Evolutionary conservation across 2,888 invertebrate species (phyloP).

Genomic region (Apeira syringaria): DNA sequence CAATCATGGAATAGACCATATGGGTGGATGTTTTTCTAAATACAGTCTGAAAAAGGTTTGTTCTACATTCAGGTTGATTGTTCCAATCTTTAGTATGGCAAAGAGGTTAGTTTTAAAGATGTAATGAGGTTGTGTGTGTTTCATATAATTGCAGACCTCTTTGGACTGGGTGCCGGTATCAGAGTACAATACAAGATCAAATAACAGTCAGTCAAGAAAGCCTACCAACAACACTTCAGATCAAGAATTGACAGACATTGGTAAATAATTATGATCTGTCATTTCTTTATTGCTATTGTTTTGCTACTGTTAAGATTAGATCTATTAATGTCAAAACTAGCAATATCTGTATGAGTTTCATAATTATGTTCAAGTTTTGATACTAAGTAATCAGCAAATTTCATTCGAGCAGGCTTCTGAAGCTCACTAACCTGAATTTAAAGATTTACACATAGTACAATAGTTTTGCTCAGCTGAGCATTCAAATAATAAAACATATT

Average conservation of each 20-base stretch:
- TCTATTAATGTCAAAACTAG: too few relatives aligned
- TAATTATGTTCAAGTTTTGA: too few relatives aligned
- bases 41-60: conserved; percentile 70
- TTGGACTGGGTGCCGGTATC: conserved; percentile 81
- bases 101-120: neutral
- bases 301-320: too few relatives aligned
- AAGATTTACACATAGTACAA: too few relatives aligned
- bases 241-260: conserved; percentile 76
- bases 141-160: conserved; percentile 65
- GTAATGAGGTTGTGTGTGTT: neutral
- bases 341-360: too few relatives aligned
- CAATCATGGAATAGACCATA: conserved; percentile 42
- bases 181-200: conserved; percentile 74
- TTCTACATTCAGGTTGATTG: conserved; percentile 31
- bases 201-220: conserved; percentile 76
- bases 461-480: too few relatives aligned
- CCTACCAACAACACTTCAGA: conserved; percentile 76
- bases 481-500: too few relatives aligned
- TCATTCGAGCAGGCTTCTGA: too few relatives aligned
- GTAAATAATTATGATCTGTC: conserved; percentile 45
- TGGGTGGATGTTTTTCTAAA: conserved; percentile 80
- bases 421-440: too few relatives aligned
- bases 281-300: too few relatives aligned
- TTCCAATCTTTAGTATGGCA: conserved; percentile 3
- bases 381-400: too few relatives aligned